phyloP scores from a whole-genome alignment of 2,113 vertebrate species.

The Hoplias malabaricus region DNA sequence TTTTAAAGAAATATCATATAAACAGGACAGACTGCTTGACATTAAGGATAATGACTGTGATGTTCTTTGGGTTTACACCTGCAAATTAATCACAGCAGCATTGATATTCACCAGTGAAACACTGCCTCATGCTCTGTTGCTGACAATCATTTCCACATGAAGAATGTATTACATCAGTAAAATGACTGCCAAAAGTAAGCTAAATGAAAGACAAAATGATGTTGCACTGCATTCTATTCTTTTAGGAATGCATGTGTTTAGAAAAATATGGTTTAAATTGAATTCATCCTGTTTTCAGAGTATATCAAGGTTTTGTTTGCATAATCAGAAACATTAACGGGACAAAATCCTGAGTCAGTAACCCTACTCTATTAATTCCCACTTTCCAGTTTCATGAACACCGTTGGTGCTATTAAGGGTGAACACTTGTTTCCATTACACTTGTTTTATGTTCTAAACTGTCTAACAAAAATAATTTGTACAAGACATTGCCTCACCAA shows the following conservation, averaged over 20 bases:
- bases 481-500: slow-evolving; percentile 29
- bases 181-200: no score
- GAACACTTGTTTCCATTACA: slow-evolving; percentile 6
- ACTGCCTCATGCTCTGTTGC: no score
- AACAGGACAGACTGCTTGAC: no score
- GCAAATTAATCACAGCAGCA: no score
- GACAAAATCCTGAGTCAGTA: neutral
- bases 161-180: neutral
- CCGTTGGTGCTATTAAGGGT: neutral
- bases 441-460: neutral
- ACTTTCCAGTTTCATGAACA: slow-evolving; percentile 5
- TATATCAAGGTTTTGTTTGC: neutral
- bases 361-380: neutral
- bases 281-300: neutral
- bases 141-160: no score
- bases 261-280: neutral
- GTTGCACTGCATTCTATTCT: neutral
- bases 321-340: neutral
- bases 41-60: no score
- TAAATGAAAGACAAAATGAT: no score
- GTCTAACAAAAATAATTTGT: neutral
- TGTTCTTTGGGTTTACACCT: no score
- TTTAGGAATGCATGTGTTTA: no score
- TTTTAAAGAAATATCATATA: no score
- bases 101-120: no score